Percentiles rank a stretch among this genome's conserved stretches.
Evolutionary conservation across 2,113 vertebrate species (phyloP).

Genomic region (Oostethus manadensis): DNA sequence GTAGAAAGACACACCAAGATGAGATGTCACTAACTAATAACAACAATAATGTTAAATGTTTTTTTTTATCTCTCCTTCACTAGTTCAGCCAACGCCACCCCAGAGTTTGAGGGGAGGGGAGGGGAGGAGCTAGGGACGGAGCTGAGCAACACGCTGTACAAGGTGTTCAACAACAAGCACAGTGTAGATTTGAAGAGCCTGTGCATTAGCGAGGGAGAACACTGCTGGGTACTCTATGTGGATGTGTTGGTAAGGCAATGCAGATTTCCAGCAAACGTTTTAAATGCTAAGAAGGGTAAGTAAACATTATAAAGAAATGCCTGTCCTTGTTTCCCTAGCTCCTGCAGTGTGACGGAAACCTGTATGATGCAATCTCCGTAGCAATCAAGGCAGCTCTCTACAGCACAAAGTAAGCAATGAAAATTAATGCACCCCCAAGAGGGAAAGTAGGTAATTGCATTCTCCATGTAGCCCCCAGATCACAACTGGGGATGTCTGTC

Average conservation of each 20-base stretch:
- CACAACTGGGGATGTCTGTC: too few species aligned
- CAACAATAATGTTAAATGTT: background rate
- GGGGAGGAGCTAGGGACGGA: conserved; percentile 91
- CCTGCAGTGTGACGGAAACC: conserved; percentile 91
- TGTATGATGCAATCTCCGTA: conserved; percentile 89
- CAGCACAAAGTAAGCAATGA: conserved; percentile 82
- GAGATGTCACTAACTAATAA: background rate
- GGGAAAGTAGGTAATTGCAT: too few species aligned
- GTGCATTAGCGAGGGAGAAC: conserved; percentile 83
- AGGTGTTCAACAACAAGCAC: conserved; percentile 85
- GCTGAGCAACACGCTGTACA: conserved; percentile 85
- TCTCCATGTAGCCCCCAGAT: too few species aligned
- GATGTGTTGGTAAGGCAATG: conserved; percentile 86
- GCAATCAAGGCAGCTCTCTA: conserved; percentile 98
- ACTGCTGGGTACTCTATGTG: conserved; percentile 96
- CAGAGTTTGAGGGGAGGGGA: conserved; percentile 93
- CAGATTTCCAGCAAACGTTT: background rate
- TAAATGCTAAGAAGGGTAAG: background rate
- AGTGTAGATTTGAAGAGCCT: conserved; percentile 80
- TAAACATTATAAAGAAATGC: too few species aligned
- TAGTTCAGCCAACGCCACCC: conserved; percentile 93
- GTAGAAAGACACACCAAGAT: conserved; percentile 44
- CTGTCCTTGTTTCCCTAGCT: conserved; percentile 69
- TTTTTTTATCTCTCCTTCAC: background rate
- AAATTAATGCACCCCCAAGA: too few species aligned